Evolutionary conservation across 2,113 vertebrate genomes (phyloP).

Genomic region (Albula goreensis): DNA sequence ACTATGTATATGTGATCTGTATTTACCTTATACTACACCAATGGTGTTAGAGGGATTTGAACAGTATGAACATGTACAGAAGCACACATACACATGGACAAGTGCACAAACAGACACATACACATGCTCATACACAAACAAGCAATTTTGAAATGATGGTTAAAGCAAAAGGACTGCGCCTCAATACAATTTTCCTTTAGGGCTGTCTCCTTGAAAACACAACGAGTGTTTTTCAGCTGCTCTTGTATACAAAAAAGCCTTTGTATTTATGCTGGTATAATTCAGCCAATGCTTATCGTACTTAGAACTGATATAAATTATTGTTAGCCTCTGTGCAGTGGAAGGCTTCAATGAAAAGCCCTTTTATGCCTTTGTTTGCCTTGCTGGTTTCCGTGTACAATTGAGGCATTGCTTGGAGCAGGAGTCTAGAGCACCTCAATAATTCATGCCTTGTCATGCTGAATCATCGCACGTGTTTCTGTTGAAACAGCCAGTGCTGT

Average conservation of each 20-base stretch:
- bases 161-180: background rate
- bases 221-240: constrained; percentile 1
- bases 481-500: constrained; percentile 50
- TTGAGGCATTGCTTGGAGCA: constrained; percentile 44
- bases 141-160: background rate
- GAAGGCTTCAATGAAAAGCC: constrained; percentile 8
- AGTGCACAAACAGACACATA: constrained; percentile 3
- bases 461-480: constrained; percentile 41
- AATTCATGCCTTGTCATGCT: constrained; percentile 59
- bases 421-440: constrained; percentile 48
- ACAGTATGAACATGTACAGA: background rate
- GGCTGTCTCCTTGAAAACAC: constrained; percentile 9
- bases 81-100: background rate
- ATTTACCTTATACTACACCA: background rate
- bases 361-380: constrained; percentile 19
- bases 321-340: constrained; percentile 9
- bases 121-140: background rate
- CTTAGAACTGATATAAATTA: constrained; percentile 18
- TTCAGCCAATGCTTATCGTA: constrained; percentile 26
- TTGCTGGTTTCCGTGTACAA: constrained; percentile 23
- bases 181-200: background rate
- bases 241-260: background rate
- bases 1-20: too few relatives aligned
- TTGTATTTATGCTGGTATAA: constrained; percentile 31
- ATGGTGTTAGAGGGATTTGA: background rate